These are phyloP conservation scores for Artibeus lituratus DNA, from an alignment of 2,797 vertebrate species.

Conservation along the genomic window DNA sequence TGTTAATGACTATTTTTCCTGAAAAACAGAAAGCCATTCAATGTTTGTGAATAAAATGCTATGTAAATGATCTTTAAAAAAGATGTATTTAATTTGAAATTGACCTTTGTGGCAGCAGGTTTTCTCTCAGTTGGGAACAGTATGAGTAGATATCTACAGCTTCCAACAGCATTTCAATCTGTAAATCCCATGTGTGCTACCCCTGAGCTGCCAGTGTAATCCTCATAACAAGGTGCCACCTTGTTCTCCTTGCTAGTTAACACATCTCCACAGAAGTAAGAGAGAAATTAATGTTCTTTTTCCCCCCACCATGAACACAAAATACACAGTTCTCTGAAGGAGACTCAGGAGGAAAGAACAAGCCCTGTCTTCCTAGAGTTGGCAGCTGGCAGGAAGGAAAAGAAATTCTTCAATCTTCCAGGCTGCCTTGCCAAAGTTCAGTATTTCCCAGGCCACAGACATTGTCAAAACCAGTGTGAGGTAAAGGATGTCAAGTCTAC, in stretches of 20 bases:
- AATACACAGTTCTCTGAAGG: neutral
- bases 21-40: conserved; percentile 52
- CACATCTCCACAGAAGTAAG: neutral
- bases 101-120: neutral
- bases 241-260: neutral
- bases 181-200: neutral
- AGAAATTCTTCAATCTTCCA: neutral
- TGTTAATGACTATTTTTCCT: conserved; percentile 46
- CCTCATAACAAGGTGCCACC: neutral
- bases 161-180: neutral
- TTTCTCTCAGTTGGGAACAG: neutral
- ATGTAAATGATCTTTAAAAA: conserved; percentile 17
- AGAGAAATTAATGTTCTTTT: neutral
- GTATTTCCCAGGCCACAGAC: neutral
- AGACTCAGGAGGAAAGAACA: neutral
- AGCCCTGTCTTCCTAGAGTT: neutral
- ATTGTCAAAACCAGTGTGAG: neutral
- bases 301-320: neutral
- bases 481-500: neutral
- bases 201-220: neutral
- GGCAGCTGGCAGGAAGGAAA: neutral
- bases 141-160: neutral
- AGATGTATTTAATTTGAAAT: conserved; percentile 23
- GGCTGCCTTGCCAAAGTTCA: neutral
- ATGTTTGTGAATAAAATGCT: conserved; percentile 40